Evolutionary conservation across 2,797 vertebrate genomes (phyloP), one percentile per base, ranked within the genome.

Genomic region (Notolepis coatsorum): DNA sequence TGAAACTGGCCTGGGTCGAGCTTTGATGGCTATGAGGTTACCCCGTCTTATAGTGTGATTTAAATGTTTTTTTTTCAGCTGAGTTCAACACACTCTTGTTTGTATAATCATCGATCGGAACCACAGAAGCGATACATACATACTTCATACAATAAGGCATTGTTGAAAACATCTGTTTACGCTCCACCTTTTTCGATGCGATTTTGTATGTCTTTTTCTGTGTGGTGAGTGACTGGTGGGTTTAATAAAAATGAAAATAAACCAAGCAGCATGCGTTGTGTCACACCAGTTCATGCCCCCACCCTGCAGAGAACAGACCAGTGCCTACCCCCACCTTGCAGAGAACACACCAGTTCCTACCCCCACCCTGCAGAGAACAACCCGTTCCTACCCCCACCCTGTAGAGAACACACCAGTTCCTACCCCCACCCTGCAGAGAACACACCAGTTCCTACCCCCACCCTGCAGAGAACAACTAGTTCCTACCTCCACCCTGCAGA

Each of bases 311-410:
- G n/a, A n/a, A n/a, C n/a, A n/a, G n/a, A n/a, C n/a, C n/a, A n/a
- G n/a, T n/a, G n/a, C n/a, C n/a, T n/a, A n/a, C n/a, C n/a, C n/a
- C n/a, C n/a, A n/a, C n/a, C n/a, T n/a, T n/a, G n/a, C n/a, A n/a
- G n/a, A n/a, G n/a, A n/a, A n/a, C n/a, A n/a, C n/a, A n/a, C n/a
- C n/a, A n/a, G n/a, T n/a, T n/a, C n/a, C n/a, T n/a, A n/a, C n/a
- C n/a, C n/a, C n/a, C n/a, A n/a, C n/a, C n/a, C n/a, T n/a, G n/a
- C n/a, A n/a, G n/a, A n/a, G n/a, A n/a, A n/a, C n/a, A n/a, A 74
- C 71, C 41, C 41, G 66, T 81, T 86, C 80, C 78, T 82, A n/a
- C 59, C 70, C 65, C 71, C 77, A 31, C 84, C 82, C 77, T 58
- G 42, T 46, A 31, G 28, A 68, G n/a, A n/a, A n/a, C n/a, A n/a